phyloP scores from a whole-genome alignment of 2,113 vertebrate genomes.

The Pelvicachromis taeniatus region DNA sequence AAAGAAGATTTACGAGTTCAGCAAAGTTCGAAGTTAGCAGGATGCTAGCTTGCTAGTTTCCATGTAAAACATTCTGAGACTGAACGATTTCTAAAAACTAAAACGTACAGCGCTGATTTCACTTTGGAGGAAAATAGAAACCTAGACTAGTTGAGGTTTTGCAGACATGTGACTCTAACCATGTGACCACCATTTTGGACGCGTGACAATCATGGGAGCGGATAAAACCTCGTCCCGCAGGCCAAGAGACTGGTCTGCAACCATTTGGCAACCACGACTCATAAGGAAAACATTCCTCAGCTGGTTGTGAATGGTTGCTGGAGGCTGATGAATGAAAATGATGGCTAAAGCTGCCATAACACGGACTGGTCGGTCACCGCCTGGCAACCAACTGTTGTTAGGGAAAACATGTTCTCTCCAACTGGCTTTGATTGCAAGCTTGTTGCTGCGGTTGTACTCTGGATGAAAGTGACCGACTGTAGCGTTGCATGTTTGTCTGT shows the following conservation, averaged over 20 bases:
- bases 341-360: rapidly evolving
- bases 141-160: too few relatives aligned
- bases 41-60: not conserved
- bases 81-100: too few relatives aligned
- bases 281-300: rapidly evolving
- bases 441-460: not conserved
- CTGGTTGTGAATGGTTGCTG: not conserved
- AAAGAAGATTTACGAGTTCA: not conserved
- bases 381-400: not conserved
- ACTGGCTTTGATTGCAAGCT: rapidly evolving
- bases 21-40: not conserved
- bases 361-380: not conserved
- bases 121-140: not conserved
- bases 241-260: rapidly evolving
- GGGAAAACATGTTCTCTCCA: not conserved
- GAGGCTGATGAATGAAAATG: not conserved
- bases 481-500: not conserved
- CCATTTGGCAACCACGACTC: rapidly evolving
- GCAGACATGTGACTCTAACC: too few relatives aligned
- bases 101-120: not conserved
- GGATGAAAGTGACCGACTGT: not conserved
- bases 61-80: too few relatives aligned
- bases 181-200: not conserved
- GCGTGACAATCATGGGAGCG: rapidly evolving
- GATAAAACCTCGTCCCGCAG: not conserved